These are phyloP conservation scores for Drosophila testacea DNA, from an alignment of 2,888 invertebrate species.

Conservation along the genomic window DNA sequence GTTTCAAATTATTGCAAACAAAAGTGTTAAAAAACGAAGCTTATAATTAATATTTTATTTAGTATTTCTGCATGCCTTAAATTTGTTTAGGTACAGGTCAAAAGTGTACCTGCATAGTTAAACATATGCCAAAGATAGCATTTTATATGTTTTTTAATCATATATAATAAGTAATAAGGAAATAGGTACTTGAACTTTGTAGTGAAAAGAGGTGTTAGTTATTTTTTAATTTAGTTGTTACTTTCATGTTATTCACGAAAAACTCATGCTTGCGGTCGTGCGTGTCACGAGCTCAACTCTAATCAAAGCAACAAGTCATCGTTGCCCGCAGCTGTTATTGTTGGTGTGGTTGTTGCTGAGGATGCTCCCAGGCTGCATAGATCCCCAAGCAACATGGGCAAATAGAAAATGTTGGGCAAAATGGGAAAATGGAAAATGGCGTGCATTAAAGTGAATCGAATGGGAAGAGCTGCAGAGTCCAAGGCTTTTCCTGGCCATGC, in stretches of 20 bases:
- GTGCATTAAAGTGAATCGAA: constrained; percentile 51
- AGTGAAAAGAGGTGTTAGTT: too few relatives aligned
- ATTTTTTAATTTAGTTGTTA: not conserved
- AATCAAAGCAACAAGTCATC: constrained; percentile 73
- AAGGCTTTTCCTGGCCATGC: constrained; percentile 56
- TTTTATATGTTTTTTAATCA: too few relatives aligned
- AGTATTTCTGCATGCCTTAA: too few relatives aligned
- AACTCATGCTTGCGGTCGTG: not conserved
- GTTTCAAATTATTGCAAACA: too few relatives aligned
- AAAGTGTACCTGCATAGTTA: too few relatives aligned
- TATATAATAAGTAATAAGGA: too few relatives aligned
- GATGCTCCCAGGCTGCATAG: constrained; percentile 37
- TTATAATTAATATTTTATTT: too few relatives aligned
- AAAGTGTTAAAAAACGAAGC: too few relatives aligned
- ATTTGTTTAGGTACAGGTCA: too few relatives aligned
- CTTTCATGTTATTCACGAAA: too few relatives aligned
- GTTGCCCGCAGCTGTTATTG: constrained; percentile 52
- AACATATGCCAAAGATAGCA: too few relatives aligned
- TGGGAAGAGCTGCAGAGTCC: constrained; percentile 15
- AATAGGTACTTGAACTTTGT: too few relatives aligned
- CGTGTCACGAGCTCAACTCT: constrained; percentile 30
- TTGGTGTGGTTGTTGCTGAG: not conserved
- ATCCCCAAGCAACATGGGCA: constrained; percentile 54
- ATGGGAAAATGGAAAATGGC: constrained; percentile 52
- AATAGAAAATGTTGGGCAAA: constrained; percentile 56